A percentile compares a stretch with the other conserved stretches of the same genome.
These are phyloP conservation scores for Notothenia coriiceps DNA, from an alignment of 2,113 vertebrate species.

Conservation along the genomic window DNA sequence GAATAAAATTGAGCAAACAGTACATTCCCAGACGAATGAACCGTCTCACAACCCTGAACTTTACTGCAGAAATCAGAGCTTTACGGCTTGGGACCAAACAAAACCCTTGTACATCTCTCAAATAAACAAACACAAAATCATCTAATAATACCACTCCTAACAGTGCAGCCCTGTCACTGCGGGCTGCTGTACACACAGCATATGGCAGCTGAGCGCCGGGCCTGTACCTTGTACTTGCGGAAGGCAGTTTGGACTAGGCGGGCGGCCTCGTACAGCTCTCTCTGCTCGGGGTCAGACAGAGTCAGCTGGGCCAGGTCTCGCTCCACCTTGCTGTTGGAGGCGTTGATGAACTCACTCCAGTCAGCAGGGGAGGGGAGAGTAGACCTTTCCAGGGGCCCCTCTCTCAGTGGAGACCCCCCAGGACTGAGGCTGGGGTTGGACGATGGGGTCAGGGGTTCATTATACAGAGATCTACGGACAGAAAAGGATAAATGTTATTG, in stretches of 20 bases:
- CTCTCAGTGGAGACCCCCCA: conserved; percentile 88
- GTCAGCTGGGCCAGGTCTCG: conserved; percentile 97
- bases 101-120: conserved; percentile 28
- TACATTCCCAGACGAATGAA: conserved; percentile 30
- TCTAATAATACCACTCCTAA: conserved; percentile 37
- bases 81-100: conserved; percentile 14
- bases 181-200: conserved; percentile 47
- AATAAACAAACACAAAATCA: conserved; percentile 30
- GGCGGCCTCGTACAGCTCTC: conserved; percentile 97
- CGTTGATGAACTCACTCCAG: conserved; percentile 97
- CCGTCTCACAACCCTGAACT: conserved; percentile 27
- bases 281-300: conserved; percentile 96
- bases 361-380: conserved; percentile 93
- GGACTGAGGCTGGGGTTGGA: conserved; percentile 95
- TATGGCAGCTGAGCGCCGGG: conserved; percentile 59
- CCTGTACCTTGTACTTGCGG: conserved; percentile 97
- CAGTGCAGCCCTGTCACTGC: conserved; percentile 25
- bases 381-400: conserved; percentile 90
- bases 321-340: conserved; percentile 97
- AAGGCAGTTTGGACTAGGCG: conserved; percentile 98
- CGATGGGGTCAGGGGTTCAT: conserved; percentile 91
- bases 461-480: conserved; percentile 89
- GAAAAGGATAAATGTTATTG: background rate
- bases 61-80: conserved; percentile 32
- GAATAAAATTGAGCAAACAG: conserved; percentile 34